Evolutionary conservation across 2,888 invertebrate species (phyloP).

Genomic region (Nomada ruficornis): DNA sequence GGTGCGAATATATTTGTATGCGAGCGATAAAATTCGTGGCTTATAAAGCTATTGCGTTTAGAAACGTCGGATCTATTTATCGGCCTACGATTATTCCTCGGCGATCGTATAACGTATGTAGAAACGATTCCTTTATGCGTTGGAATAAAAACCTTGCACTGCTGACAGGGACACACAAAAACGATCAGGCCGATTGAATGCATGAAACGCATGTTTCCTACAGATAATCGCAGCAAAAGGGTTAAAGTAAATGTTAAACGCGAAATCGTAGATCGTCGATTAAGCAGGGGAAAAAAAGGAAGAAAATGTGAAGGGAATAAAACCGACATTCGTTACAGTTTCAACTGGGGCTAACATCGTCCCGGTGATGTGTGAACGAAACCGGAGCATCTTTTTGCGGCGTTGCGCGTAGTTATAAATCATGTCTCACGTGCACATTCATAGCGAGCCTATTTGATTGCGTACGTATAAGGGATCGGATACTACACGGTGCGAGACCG

Average conservation of each 20-base stretch:
- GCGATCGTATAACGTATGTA: background rate
- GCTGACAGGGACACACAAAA: too few relatives aligned
- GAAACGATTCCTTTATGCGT: background rate
- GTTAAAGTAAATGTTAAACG: too few relatives aligned
- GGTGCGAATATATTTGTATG: constrained; percentile 60
- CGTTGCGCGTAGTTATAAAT: constrained; percentile 60
- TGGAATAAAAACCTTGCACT: too few relatives aligned
- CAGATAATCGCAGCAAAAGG: too few relatives aligned
- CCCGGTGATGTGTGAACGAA: constrained; percentile 54
- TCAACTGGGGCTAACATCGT: constrained; percentile 28
- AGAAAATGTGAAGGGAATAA: background rate
- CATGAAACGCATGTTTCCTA: too few relatives aligned
- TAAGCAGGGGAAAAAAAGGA: background rate
- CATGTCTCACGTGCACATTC: constrained; percentile 56
- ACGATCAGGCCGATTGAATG: too few relatives aligned
- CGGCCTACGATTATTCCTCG: constrained; percentile 21
- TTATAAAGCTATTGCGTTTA: constrained; percentile 52
- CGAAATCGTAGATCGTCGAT: constrained; percentile 4
- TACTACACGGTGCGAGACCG: constrained; percentile 35
- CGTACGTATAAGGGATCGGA: constrained; percentile 58
- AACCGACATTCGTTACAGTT: constrained; percentile 20
- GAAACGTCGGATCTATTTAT: constrained; percentile 44
- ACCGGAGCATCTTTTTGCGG: constrained; percentile 64
- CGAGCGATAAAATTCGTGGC: constrained; percentile 53
- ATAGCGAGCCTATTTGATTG: constrained; percentile 62